phyloP scores from a whole-genome alignment of 2,113 vertebrate species.

The Geococcyx californianus region DNA sequence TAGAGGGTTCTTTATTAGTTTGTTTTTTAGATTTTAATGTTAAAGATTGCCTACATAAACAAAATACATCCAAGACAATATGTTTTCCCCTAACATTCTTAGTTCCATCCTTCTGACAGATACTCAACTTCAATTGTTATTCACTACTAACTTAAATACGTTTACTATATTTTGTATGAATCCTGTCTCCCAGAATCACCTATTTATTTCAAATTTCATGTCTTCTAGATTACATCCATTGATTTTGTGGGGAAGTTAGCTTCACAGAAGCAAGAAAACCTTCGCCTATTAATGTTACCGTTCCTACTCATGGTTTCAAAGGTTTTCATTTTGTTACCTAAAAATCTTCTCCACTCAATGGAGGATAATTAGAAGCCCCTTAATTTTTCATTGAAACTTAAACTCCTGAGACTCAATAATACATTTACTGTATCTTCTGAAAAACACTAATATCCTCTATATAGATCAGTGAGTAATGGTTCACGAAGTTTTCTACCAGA shows the following conservation, averaged over 20 bases:
- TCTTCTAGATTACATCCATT: neutral
- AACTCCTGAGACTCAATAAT: neutral
- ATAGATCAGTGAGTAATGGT: neutral
- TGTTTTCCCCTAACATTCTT: neutral
- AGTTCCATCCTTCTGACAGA: neutral
- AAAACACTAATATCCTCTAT: neutral
- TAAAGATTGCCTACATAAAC: neutral
- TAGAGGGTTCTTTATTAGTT: neutral
- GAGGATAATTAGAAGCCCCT: neutral
- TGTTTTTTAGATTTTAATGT: neutral
- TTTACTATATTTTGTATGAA: neutral
- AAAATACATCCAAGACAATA: neutral
- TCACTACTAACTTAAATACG: neutral
- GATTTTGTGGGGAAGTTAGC: neutral
- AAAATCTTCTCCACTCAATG: neutral
- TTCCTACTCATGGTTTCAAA: neutral
- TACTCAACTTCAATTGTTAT: neutral
- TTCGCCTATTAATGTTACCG: neutral
- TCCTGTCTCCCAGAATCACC: neutral
- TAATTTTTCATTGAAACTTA: neutral
- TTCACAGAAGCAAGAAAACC: neutral
- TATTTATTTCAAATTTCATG: neutral
- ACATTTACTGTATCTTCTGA: neutral
- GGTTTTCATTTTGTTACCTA: neutral
- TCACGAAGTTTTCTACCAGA: neutral